Evolutionary conservation across 2,797 vertebrate genomes (phyloP), one percentile per base, ranked within the genome.

Genomic region (Erithacus rubecula): DNA sequence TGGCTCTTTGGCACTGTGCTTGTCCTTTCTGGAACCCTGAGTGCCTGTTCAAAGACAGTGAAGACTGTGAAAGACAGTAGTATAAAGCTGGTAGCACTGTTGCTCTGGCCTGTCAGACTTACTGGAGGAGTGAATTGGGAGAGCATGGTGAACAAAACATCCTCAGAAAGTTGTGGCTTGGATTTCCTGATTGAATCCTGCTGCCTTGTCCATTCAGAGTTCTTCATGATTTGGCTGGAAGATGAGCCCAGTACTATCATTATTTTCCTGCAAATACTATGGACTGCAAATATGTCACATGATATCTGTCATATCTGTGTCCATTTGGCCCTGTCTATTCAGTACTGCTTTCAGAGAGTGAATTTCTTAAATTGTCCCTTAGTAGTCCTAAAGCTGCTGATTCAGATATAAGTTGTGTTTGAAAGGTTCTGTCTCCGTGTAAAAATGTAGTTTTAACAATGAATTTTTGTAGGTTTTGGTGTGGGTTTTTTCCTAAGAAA

Each of bases 21-120:
- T 85, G 59, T 82, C 63, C 86, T 70, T 84, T 74, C 34, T 70
- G 76, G 59, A 72, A 39, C 74, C 78, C 64, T 2, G 3, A 79
- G 43, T 70, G 60, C 37, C 47, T 77, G 52, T 80, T 90, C 67
- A 86, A 76, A 91, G 70, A 81, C 43, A 71, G n/a, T n/a, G n/a
- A n/a, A n/a, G 43, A 18, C 37, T 71, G 19, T 70, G n/a, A 70
- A 81, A 63, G 58, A 72, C 15, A 69, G 59, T 11, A 17, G 41
- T 34, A 5, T 36, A 39, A 83, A 76, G 63, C 60, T 75, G 49
- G n/a, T 67, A 37, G 67, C 52, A 13, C 58, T 34, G 14, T 65
- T 4, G 0, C 37, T 65, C 19, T 0, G 0, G 44, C 47, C 34
- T 0, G 0, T 59, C 77, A 74, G 32, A 55, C 59, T 36, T 89